A percentile compares a stretch with the other conserved stretches of the same genome.
These are phyloP conservation scores for Drosophila conformis DNA, from an alignment of 2,888 invertebrate genomes.

Conservation along the genomic window DNA sequence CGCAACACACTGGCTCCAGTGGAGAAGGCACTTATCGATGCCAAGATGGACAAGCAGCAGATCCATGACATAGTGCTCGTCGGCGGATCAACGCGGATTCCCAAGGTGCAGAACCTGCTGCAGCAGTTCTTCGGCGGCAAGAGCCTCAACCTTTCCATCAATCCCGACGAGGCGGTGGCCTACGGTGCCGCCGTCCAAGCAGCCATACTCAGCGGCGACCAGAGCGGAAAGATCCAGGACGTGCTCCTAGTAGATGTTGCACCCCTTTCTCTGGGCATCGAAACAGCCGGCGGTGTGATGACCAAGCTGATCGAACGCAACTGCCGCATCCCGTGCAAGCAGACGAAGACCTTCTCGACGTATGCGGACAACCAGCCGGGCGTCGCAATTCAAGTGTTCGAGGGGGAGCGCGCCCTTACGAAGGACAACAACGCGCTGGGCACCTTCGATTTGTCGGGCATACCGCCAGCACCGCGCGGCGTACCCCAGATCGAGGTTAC, in stretches of 20 bases:
- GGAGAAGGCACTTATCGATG: constrained; percentile 28
- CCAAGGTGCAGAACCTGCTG: constrained; percentile 28
- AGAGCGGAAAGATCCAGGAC: constrained; percentile 32
- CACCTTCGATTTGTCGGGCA: constrained; percentile 21
- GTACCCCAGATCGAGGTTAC: neutral
- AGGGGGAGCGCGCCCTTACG: constrained; percentile 29
- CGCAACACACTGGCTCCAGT: constrained; percentile 29
- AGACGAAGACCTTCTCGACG: constrained; percentile 31
- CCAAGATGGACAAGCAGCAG: constrained; percentile 31
- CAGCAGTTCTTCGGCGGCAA: constrained; percentile 33
- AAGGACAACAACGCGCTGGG: constrained; percentile 30
- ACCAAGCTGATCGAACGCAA: constrained; percentile 30
- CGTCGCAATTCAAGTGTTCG: constrained; percentile 29
- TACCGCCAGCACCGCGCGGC: neutral
- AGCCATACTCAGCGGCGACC: constrained; percentile 31
- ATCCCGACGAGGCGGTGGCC: constrained; percentile 32
- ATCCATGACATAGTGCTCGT: constrained; percentile 32
- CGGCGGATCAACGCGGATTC: constrained; percentile 32
- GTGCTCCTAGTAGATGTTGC: constrained; percentile 29
- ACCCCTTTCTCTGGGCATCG: constrained; percentile 28
- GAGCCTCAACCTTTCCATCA: constrained; percentile 28
- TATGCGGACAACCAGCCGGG: constrained; percentile 32
- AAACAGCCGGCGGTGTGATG: constrained; percentile 34
- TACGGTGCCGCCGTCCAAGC: constrained; percentile 34
- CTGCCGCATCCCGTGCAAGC: constrained; percentile 27